Conservation (phyloP, 2,797 vertebrate species). For the Gymnothorax javanicus region DNA sequence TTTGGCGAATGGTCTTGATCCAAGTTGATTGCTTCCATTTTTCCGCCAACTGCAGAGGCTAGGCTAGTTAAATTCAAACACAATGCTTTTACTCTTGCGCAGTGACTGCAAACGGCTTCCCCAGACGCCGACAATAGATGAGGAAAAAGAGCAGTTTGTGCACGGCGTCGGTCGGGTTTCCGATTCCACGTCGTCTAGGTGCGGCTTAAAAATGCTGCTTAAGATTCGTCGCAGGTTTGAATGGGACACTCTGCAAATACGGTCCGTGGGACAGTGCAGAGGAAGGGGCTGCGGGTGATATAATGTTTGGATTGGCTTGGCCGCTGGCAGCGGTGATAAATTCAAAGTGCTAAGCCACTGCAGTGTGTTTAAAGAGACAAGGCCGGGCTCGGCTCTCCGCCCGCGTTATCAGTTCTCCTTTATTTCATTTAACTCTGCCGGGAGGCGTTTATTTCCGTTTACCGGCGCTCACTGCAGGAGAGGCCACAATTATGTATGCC, state of each 20-base stretch:
- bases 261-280: not conserved
- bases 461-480: not conserved
- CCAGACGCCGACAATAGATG: not conserved
- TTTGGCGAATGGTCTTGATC: not conserved
- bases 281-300: conserved; percentile 24
- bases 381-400: not conserved
- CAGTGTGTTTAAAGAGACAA: conserved; percentile 15
- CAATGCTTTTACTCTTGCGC: not conserved
- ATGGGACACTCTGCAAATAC: conserved; percentile 12
- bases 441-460: not conserved
- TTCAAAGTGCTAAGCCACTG: conserved; percentile 31
- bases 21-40: not conserved
- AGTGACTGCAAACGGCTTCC: not conserved
- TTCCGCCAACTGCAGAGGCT: not conserved
- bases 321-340: conserved; percentile 44
- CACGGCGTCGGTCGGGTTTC: not conserved
- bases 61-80: not conserved
- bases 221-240: conserved; percentile 7
- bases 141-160: not conserved
- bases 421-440: not conserved
- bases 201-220: conserved; percentile 10
- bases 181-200: not conserved
- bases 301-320: conserved; percentile 30
- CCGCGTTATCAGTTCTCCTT: not conserved
- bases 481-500: not conserved